A percentile compares a stretch with the other conserved stretches of the same genome.
Conservation (phyloP, 1,140 invertebrate species). For the Trypoxylus dichotomus region DNA sequence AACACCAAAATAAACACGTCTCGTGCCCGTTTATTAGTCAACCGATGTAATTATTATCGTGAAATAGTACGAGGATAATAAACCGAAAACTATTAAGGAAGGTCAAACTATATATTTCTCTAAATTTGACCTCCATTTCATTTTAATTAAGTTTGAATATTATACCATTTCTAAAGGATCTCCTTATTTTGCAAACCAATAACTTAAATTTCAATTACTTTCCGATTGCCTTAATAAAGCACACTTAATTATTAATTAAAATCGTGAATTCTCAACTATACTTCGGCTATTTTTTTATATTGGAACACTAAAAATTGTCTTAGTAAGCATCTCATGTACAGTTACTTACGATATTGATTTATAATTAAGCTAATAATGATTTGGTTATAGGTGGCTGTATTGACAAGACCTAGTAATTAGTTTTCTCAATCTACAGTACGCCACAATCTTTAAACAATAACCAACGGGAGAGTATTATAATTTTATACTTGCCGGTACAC, state of each 20-base stretch:
- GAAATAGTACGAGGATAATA: too few relatives aligned
- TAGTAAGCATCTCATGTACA: neutral
- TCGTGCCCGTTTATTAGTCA: too few relatives aligned
- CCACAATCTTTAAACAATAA: neutral
- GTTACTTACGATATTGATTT: neutral
- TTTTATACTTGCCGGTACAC: too few relatives aligned
- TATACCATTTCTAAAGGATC: neutral
- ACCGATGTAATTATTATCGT: too few relatives aligned
- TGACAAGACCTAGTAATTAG: neutral
- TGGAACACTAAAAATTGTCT: neutral
- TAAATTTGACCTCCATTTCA: too few relatives aligned
- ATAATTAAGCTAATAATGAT: neutral
- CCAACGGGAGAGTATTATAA: neutral
- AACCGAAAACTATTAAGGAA: too few relatives aligned
- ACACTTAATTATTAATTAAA: neutral
- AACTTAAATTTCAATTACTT: neutral
- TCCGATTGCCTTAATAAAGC: neutral
- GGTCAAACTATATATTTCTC: too few relatives aligned
- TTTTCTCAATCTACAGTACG: neutral
- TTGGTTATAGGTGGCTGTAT: neutral
- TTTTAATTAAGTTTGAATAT: too few relatives aligned
- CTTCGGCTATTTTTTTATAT: neutral
- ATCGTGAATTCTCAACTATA: neutral
- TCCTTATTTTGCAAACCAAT: neutral
- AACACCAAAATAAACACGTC: too few relatives aligned